These are phyloP conservation scores for Synanceia verrucosa DNA, from an alignment of 2,797 vertebrate genomes.

Conservation along the genomic window DNA sequence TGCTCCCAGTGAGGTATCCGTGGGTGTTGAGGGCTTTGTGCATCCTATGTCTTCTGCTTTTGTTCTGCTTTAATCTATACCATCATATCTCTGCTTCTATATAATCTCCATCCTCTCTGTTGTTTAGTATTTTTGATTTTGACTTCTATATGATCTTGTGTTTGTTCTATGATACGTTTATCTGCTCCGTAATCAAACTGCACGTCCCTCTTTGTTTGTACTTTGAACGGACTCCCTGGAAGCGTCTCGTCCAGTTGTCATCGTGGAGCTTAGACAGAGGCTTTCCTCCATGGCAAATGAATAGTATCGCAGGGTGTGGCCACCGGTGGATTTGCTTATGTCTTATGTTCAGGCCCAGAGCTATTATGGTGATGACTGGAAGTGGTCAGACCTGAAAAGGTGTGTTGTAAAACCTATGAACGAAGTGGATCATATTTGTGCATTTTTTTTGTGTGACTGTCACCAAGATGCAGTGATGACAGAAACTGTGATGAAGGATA, in stretches of 20 bases:
- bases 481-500: not conserved
- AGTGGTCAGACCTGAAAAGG: slow-evolving; percentile 44
- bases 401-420: not conserved
- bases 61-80: slow-evolving; percentile 26
- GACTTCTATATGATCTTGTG: not conserved
- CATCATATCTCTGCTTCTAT: slow-evolving; percentile 23
- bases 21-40: slow-evolving; percentile 9
- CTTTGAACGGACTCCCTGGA: not conserved
- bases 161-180: not conserved
- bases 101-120: slow-evolving; percentile 5
- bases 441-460: not conserved
- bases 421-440: not conserved
- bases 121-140: slow-evolving; percentile 8
- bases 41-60: slow-evolving; percentile 7
- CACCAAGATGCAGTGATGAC: not conserved
- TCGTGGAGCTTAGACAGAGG: not conserved
- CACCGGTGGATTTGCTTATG: not conserved
- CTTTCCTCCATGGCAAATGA: not conserved
- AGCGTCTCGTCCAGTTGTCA: not conserved
- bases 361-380: not conserved
- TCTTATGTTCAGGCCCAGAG: not conserved
- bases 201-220: not conserved
- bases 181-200: not conserved
- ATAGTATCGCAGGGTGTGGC: slow-evolving; percentile 15
- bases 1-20: not conserved